Base-by-base conservation (phyloP, 1,140 invertebrate species). In the Dendroctonus valens region DNA sequence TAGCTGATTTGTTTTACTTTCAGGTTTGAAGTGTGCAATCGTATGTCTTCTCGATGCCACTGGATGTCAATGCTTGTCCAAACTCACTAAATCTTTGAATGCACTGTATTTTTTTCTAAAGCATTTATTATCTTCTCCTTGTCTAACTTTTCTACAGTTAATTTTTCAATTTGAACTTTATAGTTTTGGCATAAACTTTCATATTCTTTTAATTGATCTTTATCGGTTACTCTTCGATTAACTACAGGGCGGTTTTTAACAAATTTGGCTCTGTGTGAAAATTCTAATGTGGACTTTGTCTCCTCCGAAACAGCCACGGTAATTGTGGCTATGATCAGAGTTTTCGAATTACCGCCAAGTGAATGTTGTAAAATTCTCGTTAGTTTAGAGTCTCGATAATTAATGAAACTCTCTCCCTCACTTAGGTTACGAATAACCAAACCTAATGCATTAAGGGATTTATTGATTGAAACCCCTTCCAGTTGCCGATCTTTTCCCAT, bases 381-480 rank as follows among this genome's bases (percentile, higher is more conserved):
- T 4, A 95, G 79, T 77, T 94, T 95, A 41, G 90, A 93, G 68
- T 94, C 91, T 11, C 93, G 83, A 76, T 89, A 94, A 70, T 86
- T 92, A 1, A 91, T 81, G 75, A 80, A 86, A 57, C 51, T 62
- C 54, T 72, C 58, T 40, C 70, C 70, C 44, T 72, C 70, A 67
- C 72, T 75, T 39, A 78, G 63, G 60, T 74, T 74, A 9, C 62
- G 60, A 26, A 76, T 76, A 3, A 77, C 72, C n/a, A 70, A 15
- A 15, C 72, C 69, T 11, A 77, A 65, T 8, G 67, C 66, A 41
- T 69, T 70, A 1, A 77, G 44, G 9, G 76, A 93, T 68, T 88
- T 87, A 74, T 96, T 96, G 54, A 96, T 96, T 51, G 87, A 86
- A 2, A 86, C 85, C n/a, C 92, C 92, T 80, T 96, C 94, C 63